phyloP scores from a whole-genome alignment of 1,140 invertebrate species.

The Drosophila saltans region DNA sequence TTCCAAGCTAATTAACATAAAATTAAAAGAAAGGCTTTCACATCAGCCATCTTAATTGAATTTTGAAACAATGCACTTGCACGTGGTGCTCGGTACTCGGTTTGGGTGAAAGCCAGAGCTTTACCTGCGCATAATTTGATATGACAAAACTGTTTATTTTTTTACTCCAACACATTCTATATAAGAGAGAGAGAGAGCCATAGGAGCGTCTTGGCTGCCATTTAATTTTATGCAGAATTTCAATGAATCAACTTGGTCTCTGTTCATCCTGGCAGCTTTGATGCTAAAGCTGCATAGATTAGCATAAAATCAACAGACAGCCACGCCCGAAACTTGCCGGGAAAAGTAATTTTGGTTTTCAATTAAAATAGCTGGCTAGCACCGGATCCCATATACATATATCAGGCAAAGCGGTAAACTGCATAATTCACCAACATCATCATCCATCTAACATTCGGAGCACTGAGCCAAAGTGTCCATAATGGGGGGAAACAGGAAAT shows the following conservation, averaged over 20 bases:
- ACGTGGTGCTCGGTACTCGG: not conserved
- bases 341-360: constrained; percentile 65
- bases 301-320: constrained; percentile 70
- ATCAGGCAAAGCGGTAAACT: constrained; percentile 47
- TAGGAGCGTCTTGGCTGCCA: constrained; percentile 20
- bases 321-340: constrained; percentile 28
- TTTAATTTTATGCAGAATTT: constrained; percentile 76
- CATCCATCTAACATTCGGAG: constrained; percentile 56
- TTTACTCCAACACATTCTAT: constrained; percentile 60
- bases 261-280: constrained; percentile 49
- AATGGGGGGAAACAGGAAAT: constrained; percentile 50
- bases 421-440: constrained; percentile 72
- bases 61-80: constrained; percentile 58
- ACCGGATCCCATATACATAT: constrained; percentile 50
- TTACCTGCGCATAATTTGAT: constrained; percentile 65
- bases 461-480: constrained; percentile 25
- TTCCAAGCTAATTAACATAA: constrained; percentile 68
- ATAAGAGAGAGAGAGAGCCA: not conserved
- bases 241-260: constrained; percentile 54
- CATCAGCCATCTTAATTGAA: constrained; percentile 62
- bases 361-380: constrained; percentile 59
- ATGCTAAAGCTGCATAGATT: constrained; percentile 68
- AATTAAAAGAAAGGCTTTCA: constrained; percentile 59
- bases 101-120: constrained; percentile 15
- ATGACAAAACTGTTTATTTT: constrained; percentile 72